Base-by-base conservation (phyloP, 92 coral and sea anemone species). In the Porites evermanni region DNA sequence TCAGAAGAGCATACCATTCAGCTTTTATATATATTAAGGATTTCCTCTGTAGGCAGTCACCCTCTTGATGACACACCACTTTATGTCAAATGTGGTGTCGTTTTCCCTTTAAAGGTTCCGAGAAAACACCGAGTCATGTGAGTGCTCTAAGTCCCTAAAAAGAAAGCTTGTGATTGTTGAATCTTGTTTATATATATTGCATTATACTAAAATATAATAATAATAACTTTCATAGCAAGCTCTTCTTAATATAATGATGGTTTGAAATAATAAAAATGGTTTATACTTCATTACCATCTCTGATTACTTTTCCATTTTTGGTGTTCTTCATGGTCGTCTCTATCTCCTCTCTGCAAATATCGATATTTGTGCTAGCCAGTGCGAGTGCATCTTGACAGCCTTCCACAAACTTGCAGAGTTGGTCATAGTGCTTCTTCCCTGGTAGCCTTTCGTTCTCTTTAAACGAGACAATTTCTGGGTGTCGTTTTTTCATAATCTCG, bases 251-350 rank as follows among this genome's bases (percentile, higher is more conserved):
- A 72, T 12, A 65, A 65, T 0, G 18, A 65, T 65, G 70, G 70
- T 65, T 65, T 65, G 70, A 65, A 65, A 17, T 65, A 65, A 65
- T 65, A 65, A 65, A 65, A 65, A 65, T 65, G 70, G 70, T 65
- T 65, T 65, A 65, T 65, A 65, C 19, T 65, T n/a, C 70, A 65
- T 72, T 72, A 21, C 77, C 77, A 59, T 53, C 72, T 54, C 32
- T 78, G 83, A 61, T 78, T 78, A 18, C 67, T 18, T 78, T 59
- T 54, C 83, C 83, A 78, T 58, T 78, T 78, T 64, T 78, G 53
- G 77, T 72, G 59, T 72, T 16, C 77, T 72, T 78, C 16, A 72
- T 38, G 54, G 77, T 72, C 77, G 53, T 72, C 77, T 72, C 77
- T 21, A 78, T 78, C 38, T 78, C 70, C 47, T 78, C 67, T 54